These are phyloP conservation scores for Lagria hirta DNA, from an alignment of 2,888 invertebrate species.

Conservation along the genomic window DNA sequence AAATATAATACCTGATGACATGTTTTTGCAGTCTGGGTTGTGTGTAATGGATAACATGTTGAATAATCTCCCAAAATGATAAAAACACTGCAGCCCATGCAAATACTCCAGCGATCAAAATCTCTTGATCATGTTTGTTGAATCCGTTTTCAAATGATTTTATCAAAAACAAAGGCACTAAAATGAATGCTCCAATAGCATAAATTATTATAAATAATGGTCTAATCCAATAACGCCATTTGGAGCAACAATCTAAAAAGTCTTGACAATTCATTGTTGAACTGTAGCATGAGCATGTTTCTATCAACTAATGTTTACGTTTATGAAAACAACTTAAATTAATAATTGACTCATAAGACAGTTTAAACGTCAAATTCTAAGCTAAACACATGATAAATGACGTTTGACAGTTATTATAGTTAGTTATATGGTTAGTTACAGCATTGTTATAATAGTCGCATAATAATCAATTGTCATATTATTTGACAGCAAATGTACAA, in stretches of 20 bases:
- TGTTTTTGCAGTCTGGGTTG: constrained; percentile 91
- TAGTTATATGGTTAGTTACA: too few species aligned
- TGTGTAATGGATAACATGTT: constrained; percentile 91
- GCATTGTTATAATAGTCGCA: too few species aligned
- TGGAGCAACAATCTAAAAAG: constrained; percentile 46
- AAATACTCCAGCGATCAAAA: constrained; percentile 87
- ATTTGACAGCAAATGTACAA: too few species aligned
- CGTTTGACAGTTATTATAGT: too few species aligned
- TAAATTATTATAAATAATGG: constrained; percentile 81
- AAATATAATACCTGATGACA: constrained; percentile 80
- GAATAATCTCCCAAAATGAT: constrained; percentile 92
- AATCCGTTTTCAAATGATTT: constrained; percentile 81
- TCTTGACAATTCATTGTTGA: too few species aligned
- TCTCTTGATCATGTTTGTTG: constrained; percentile 75
- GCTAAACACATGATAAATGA: too few species aligned
- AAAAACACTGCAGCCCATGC: constrained; percentile 88
- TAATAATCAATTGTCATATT: too few species aligned
- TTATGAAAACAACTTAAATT: too few species aligned
- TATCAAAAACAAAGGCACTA: constrained; percentile 80
- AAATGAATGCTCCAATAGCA: constrained; percentile 75
- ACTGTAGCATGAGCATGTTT: too few species aligned
- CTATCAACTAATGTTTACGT: too few species aligned
- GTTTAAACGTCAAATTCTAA: too few species aligned
- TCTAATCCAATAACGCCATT: constrained; percentile 88
- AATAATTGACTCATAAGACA: too few species aligned